Percentiles rank a stretch among this genome's conserved stretches.
Evolutionary conservation across 1,140 invertebrate species (phyloP).

Genomic region (Neodiprion pinetum): DNA sequence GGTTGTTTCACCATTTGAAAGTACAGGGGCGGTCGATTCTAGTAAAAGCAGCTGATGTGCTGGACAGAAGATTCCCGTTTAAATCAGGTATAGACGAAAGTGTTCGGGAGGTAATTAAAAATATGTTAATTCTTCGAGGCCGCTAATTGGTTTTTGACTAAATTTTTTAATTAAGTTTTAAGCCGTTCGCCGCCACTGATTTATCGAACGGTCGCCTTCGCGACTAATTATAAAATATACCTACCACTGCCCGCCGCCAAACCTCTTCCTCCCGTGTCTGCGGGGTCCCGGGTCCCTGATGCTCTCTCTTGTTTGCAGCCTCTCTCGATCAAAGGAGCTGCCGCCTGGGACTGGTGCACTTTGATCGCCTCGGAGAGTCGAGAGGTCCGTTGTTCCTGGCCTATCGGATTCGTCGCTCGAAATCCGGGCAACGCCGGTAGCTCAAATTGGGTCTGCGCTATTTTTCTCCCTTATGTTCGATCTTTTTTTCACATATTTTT

Average conservation of each 20-base stretch:
- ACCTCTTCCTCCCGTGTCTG: constrained; percentile 11
- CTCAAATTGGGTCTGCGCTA: no score
- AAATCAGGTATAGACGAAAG: constrained; percentile 29
- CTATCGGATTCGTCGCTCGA: no score
- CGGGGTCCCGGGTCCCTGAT: background rate
- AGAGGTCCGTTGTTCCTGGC: no score
- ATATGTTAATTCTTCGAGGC: constrained; percentile 53
- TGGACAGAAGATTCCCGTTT: no score
- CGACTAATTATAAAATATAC: constrained; percentile 51
- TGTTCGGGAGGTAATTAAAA: constrained; percentile 54
- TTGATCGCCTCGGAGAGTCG: background rate
- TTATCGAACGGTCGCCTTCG: constrained; percentile 43
- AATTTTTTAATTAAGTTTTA: constrained; percentile 58
- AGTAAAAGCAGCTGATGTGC: no score
- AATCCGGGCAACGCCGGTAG: no score
- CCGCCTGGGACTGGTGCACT: constrained; percentile 23
- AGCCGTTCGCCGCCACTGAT: constrained; percentile 46
- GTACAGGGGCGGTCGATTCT: no score
- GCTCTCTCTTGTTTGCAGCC: constrained; percentile 30
- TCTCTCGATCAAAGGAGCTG: constrained; percentile 37
- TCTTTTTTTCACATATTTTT: no score
- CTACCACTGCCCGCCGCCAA: constrained; percentile 7
- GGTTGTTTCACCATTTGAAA: no score
- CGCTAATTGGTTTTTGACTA: constrained; percentile 57
- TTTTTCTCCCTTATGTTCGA: no score